Conservation (phyloP, 2,888 invertebrate species). For the Sturmia bella region DNA sequence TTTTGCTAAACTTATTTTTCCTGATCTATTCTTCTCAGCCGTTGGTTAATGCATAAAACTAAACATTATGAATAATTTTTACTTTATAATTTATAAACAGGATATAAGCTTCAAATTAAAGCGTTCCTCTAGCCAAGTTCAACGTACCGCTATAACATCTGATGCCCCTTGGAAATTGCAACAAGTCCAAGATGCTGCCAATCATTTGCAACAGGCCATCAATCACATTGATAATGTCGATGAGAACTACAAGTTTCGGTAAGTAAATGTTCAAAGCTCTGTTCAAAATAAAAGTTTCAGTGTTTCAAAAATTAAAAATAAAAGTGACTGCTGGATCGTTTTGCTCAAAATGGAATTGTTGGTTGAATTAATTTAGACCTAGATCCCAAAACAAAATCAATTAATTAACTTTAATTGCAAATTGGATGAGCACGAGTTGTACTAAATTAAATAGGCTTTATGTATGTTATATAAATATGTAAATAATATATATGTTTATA, state of each 20-base stretch:
- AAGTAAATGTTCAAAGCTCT: slow-evolving; percentile 72
- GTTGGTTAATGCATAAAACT: too few relatives aligned
- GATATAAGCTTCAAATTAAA: slow-evolving; percentile 92
- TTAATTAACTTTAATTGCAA: too few relatives aligned
- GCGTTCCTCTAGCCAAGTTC: slow-evolving; percentile 90
- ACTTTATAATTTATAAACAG: slow-evolving; percentile 79
- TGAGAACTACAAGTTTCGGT: slow-evolving; percentile 90
- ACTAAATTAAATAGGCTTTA: too few relatives aligned
- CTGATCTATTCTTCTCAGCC: not conserved
- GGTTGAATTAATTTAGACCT: too few relatives aligned
- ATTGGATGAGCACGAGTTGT: too few relatives aligned
- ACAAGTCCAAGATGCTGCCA: slow-evolving; percentile 95
- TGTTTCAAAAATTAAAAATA: too few relatives aligned
- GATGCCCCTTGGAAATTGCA: slow-evolving; percentile 96
- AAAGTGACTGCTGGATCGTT: too few relatives aligned
- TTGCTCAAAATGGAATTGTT: too few relatives aligned
- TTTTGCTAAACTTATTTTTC: not conserved
- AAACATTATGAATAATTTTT: not conserved
- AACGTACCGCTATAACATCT: slow-evolving; percentile 91
- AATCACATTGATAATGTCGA: slow-evolving; percentile 92
- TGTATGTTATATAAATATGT: too few relatives aligned
- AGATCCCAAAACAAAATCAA: too few relatives aligned
- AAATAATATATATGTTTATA: too few relatives aligned
- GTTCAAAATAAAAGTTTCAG: too few relatives aligned
- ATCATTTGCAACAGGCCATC: slow-evolving; percentile 94